Evolutionary conservation across 1,140 invertebrate genomes (phyloP), one percentile per base, ranked within the genome.

Genomic region (Aphaenogaster rudis): DNA sequence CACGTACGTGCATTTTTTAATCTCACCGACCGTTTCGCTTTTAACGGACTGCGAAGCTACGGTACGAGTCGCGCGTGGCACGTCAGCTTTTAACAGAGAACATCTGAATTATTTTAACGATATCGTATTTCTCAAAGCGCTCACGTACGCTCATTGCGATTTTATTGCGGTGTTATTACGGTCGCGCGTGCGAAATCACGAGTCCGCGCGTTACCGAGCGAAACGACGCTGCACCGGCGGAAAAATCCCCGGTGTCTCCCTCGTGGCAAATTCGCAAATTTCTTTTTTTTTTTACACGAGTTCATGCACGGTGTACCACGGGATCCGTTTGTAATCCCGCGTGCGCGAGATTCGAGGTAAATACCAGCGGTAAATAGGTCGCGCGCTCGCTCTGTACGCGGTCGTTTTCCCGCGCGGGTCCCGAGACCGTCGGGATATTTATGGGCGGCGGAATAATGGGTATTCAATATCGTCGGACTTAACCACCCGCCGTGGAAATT

Each of bases 351-450:
- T 54, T 8, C n/a, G 54, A 21, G 45, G 45, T 76, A 84, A 76
- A 84, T 74, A 61, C 42, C 80, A n/a, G 4, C 69, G 17, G 33
- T 76, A 84, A 76, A 84, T 39, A 61, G 80, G 57, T 84, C 80
- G 54, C 36, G 64, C 0, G 64, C 0, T n/a, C 21, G 39, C n/a
- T 39, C n/a, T 39, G 21, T 21, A 39, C 13, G 39, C 57, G 74
- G 15, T 77, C 21, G 39, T 74, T 74, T 28, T 82, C 11, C 42
- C 77, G 42, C 74, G 2, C n/a, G 9, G 0, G 13, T 57, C 21
- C 28, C 28, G 8, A 11, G 36, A 45, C n/a, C 17, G 66, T 13
- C 13, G 54, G n/a, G 69, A 84, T 74, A 74, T 84, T 84, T 84
- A 84, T 76, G 28, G 33, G 11, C 42, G 39, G 3, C 7, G 17